phyloP scores from a whole-genome alignment of 2,113 vertebrate genomes.

The Geococcyx californianus region DNA sequence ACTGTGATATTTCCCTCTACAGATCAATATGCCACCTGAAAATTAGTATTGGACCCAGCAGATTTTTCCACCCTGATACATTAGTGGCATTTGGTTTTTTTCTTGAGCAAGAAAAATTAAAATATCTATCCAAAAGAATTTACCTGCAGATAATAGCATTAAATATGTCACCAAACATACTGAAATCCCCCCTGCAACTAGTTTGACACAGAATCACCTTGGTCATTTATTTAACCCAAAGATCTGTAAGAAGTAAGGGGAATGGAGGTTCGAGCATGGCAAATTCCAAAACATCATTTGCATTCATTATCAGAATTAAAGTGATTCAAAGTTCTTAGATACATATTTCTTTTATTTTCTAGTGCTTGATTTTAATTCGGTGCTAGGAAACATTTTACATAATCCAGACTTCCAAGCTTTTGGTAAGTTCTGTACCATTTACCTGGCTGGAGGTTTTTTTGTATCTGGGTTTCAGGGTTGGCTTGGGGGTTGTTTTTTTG shows the following conservation, averaged over 20 bases:
- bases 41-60: not conserved
- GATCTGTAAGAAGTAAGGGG: not conserved
- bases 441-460: not conserved
- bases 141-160: not conserved
- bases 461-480: not conserved
- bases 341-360: not conserved
- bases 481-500: too few species aligned
- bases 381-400: not conserved
- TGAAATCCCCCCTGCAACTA: not conserved
- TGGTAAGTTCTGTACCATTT: not conserved
- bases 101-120: not conserved
- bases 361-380: not conserved
- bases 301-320: not conserved
- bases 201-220: not conserved
- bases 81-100: not conserved
- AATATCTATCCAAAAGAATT: not conserved
- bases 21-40: not conserved
- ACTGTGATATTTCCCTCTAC: not conserved
- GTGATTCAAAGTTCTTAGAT: not conserved
- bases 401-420: not conserved
- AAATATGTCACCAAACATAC: not conserved
- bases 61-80: not conserved
- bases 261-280: not conserved
- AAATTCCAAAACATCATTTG: not conserved
- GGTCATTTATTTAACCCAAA: not conserved